Evolutionary conservation across 2,113 vertebrate genomes (phyloP), one percentile per base, ranked within the genome.

Genomic region (Protobothrops mucrosquamatus): DNA sequence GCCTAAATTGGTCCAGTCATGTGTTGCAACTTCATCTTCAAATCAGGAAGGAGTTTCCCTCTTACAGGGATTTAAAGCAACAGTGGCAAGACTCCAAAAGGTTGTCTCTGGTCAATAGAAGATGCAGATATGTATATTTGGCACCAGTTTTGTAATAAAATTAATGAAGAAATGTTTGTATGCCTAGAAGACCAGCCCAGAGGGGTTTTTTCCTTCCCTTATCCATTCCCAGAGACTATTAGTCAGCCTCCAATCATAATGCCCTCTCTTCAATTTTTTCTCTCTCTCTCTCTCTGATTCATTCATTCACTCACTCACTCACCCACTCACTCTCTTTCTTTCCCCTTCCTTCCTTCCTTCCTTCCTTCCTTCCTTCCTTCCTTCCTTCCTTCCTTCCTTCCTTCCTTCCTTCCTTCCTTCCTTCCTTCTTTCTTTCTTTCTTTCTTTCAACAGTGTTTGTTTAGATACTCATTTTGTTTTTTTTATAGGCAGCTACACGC

Each of bases 391-490:
- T 52, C 11, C 1, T 52, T 12, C 52, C 1, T 52, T 12, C 52
- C 1, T 48, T 56, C 55, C 0, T 56, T 20, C 55, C 1, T 57
- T 6, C 4, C 0, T 56, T 6, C 55, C 0, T 26, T 0, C 24
- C 3, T 26, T 4, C 59, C 3, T 26, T 11, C 24, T 11, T 61
- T 12, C 9, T 11, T 29, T 4, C 26, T 24, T 59, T 24, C 23
- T 7, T 59, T 59, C 23, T 24, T 24, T 59, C 22, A 8, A 6
- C 64, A 22, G 34, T 39, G 34, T 81, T 81, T 81, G 34, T 39
- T 22, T 20, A 20, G 18, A 56, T 20, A 20, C 8, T 4, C 4
- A 18, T 56, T 39, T 39, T 85, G 3, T 81, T 48, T 86, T 86
- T 26, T 54, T 14, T 5, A 81, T 20, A 48, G 12, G 22, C 81